Base-by-base conservation (phyloP, 2,113 vertebrate genomes). In the Catagonus wagneri region DNA sequence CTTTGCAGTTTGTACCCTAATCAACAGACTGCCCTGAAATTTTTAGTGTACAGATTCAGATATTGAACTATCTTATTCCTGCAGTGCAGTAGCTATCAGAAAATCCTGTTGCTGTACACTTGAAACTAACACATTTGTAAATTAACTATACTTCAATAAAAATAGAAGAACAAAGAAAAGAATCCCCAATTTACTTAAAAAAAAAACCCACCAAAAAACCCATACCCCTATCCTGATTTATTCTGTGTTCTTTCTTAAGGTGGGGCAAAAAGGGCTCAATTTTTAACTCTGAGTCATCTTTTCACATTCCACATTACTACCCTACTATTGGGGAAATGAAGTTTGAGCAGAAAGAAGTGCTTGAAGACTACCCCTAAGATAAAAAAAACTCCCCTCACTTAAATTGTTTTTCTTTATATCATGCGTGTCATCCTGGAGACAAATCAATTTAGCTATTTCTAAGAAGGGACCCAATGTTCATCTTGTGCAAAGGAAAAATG, bases 201-300 rank as follows among this genome's bases (percentile, higher is more conserved):
- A 44, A 44, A 44, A 44, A 44, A 44, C 44, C 44, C 8, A 4
- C 44, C 4, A 44, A 44, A 44, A 44, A 4, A 4, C 44, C 44
- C 44, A 44, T 6, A 44, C 44, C 44, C 44, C 44, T 44, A 44
- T 76, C 2, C 23, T 72, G 15, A 90, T 79, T 94, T 94, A 23
- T 86, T 29, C 23, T 74, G 10, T 78, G 39, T 74, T 76, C 11
- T 93, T 94, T 88, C 29, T 65, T 63, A 34, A 66, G 39, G 50
- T 29, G 7, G 29, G 8, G 10, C 27, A 17, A 52, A 36, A 81
- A 76, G n/a, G 68, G 29, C n/a, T 90, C 16, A 39, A 7, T 69
- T 96, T 86, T 89, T 66, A 72, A 83, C 74, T 94, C 89, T 89
- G 68, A 79, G 8, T 60, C 44, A 15, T 92, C 34, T 76, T 83